phyloP scores from a whole-genome alignment of 1,140 invertebrate species.

The Daktulosphaira vitifoliae region DNA sequence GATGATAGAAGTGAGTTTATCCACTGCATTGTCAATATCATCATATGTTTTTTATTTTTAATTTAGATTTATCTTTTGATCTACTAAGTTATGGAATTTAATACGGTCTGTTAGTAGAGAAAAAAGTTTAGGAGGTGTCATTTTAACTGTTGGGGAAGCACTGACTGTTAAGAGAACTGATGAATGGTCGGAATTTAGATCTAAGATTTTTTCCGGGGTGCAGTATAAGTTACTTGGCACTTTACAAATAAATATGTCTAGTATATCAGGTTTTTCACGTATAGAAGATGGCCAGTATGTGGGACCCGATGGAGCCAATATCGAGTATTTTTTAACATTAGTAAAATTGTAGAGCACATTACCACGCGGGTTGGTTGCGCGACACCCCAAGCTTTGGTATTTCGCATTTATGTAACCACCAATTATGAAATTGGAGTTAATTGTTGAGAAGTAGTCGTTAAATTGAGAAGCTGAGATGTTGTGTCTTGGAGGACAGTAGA shows the following conservation, averaged over 20 bases:
- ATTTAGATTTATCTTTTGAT: conserved; percentile 7
- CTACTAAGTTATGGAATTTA: background rate
- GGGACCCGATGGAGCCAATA: conserved; percentile 1
- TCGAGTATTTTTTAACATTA: background rate
- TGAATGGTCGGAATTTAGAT: conserved; percentile 8
- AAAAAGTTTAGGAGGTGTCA: background rate
- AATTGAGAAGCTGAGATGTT: background rate
- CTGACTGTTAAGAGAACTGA: background rate
- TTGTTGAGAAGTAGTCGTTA: conserved; percentile 10
- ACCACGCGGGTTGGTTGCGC: background rate
- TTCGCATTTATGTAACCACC: conserved; percentile 27
- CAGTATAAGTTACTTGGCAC: background rate
- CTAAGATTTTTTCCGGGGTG: background rate
- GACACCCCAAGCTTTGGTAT: conserved; percentile 8
- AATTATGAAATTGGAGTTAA: background rate
- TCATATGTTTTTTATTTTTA: background rate
- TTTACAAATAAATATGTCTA: conserved; percentile 5
- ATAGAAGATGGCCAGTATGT: conserved; percentile 12
- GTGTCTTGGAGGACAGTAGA: conserved; percentile 27
- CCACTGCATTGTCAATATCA: conserved; percentile 7
- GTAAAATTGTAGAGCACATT: background rate
- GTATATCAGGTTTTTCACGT: conserved; percentile 1
- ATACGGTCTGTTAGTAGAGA: background rate
- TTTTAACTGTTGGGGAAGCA: background rate
- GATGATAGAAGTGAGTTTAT: background rate